Percentiles rank a stretch among this genome's conserved stretches.
Conservation (phyloP, 2,888 invertebrate genomes). For the Drosophila limbata region DNA sequence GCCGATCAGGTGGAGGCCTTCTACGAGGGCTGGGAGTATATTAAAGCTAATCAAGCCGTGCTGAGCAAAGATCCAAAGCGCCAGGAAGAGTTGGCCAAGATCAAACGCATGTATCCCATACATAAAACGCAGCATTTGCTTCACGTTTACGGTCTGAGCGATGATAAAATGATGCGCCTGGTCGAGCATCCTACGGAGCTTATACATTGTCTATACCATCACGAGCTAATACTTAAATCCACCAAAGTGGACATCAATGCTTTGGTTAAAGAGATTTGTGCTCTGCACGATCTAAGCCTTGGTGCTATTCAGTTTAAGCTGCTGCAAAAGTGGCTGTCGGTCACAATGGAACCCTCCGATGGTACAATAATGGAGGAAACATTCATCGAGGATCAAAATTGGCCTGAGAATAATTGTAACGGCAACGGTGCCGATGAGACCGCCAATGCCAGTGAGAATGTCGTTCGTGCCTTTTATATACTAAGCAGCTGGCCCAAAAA, state of each 20-base stretch:
- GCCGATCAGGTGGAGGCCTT: constrained; percentile 85
- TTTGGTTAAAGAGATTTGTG: constrained; percentile 82
- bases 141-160: constrained; percentile 82
- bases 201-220: constrained; percentile 82
- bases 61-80: constrained; percentile 69
- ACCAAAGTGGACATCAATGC: constrained; percentile 84
- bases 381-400: constrained; percentile 82
- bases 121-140: constrained; percentile 84
- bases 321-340: constrained; percentile 84
- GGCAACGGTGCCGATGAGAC: constrained; percentile 42
- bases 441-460: constrained; percentile 79
- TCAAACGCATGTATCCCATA: constrained; percentile 84
- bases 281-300: constrained; percentile 80
- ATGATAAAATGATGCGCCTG: constrained; percentile 83
- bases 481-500: constrained; percentile 84
- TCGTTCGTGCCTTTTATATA: constrained; percentile 84
- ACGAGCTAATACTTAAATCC: constrained; percentile 81
- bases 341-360: constrained; percentile 73
- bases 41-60: constrained; percentile 68
- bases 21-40: constrained; percentile 84
- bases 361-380: constrained; percentile 84
- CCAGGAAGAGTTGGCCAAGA: constrained; percentile 82
- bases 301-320: constrained; percentile 81
- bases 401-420: constrained; percentile 42
- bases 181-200: constrained; percentile 84